Percentiles rank a stretch among this genome's conserved stretches.
Evolutionary conservation across 2,113 vertebrate genomes (phyloP).

Genomic region (Elaphurus davidianus): DNA sequence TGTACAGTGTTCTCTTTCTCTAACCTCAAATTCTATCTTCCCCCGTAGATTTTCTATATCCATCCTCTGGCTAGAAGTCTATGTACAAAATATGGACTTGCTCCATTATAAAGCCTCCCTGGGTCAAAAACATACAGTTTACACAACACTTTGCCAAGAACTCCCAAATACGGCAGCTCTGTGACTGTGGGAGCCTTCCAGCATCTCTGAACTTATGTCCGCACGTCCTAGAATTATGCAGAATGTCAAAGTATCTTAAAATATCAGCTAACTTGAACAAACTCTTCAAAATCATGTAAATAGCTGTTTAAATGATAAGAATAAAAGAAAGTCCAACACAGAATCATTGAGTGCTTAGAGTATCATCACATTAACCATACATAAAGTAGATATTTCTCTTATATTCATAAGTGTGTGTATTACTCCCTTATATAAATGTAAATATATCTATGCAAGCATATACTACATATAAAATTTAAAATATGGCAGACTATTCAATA

Average conservation of each 20-base stretch:
- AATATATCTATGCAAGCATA: background rate
- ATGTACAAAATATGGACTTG: background rate
- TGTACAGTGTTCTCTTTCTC: background rate
- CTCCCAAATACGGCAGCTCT: conserved; percentile 65
- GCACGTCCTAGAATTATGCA: conserved; percentile 47
- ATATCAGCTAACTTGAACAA: conserved; percentile 66
- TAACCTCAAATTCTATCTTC: background rate
- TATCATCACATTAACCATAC: background rate
- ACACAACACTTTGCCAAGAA: conserved; percentile 54
- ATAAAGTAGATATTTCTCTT: background rate
- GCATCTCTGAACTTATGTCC: conserved; percentile 64
- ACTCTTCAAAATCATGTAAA: conserved; percentile 48
- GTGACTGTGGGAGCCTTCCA: conserved; percentile 62
- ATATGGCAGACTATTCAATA: background rate
- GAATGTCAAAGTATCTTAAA: conserved; percentile 68
- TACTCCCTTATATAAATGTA: background rate
- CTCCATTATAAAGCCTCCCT: conserved; percentile 28
- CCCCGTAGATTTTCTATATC: background rate
- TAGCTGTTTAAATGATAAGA: conserved; percentile 38
- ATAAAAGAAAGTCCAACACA: background rate
- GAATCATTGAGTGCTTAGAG: background rate
- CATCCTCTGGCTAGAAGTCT: background rate
- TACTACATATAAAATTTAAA: background rate
- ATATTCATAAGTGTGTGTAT: background rate
- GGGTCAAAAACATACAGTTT: conserved; percentile 57